A percentile compares a stretch with the other conserved stretches of the same genome.
These are phyloP conservation scores for Peucedramus taeniatus DNA, from an alignment of 2,113 vertebrate species.

Conservation along the genomic window DNA sequence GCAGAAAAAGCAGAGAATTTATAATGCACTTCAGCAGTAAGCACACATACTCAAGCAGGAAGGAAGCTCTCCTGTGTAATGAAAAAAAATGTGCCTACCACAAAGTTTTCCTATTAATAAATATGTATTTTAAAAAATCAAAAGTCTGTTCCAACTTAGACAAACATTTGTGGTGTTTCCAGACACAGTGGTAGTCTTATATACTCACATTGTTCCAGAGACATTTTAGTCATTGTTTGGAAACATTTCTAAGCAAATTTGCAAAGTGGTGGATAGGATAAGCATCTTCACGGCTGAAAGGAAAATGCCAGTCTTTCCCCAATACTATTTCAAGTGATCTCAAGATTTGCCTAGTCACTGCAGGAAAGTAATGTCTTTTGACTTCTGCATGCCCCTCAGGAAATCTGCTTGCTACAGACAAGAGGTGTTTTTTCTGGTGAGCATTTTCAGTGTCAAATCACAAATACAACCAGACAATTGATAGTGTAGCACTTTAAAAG, in stretches of 20 bases:
- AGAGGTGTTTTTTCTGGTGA: not conserved
- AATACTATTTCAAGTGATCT: not conserved
- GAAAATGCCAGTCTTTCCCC: not conserved
- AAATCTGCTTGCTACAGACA: not conserved
- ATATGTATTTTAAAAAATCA: not conserved
- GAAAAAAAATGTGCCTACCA: not conserved
- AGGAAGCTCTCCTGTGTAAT: not conserved
- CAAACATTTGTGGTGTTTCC: not conserved
- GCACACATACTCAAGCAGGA: not conserved
- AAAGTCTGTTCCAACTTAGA: not conserved
- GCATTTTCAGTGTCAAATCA: not conserved
- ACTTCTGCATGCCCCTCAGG: not conserved
- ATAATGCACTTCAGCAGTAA: not conserved
- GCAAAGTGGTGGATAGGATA: not conserved
- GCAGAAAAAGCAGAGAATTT: not conserved
- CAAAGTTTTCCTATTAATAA: not conserved
- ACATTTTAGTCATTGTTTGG: not conserved
- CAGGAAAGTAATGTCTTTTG: not conserved
- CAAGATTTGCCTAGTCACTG: not conserved
- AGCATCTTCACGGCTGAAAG: not conserved
- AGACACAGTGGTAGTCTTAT: not conserved
- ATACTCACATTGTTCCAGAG: not conserved
- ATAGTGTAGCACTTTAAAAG: not conserved
- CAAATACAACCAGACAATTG: not conserved
- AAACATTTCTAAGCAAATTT: not conserved